Base-by-base conservation (phyloP, 1,140 invertebrate species). In the Melipona quadrifasciata region DNA sequence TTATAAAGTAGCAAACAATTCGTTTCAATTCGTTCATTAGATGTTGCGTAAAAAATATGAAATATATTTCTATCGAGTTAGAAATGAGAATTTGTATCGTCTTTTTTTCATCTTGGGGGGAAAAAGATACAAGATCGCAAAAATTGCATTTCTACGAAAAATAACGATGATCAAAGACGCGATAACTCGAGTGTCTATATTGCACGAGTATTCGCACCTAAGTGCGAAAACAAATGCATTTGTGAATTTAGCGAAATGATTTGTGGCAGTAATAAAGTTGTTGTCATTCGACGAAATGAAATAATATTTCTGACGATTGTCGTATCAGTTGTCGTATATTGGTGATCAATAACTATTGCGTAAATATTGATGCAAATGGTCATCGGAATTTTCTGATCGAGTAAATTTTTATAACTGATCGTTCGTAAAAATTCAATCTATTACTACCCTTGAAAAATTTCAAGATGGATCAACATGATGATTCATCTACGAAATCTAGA, bases 191-290 rank as follows among this genome's bases (percentile, higher is more conserved):
- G 4, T 11, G 65, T 57, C 53, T 57, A 70, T 39, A 71, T 27
- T 47, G 21, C 11, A 39, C 1, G 12, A 19, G 2, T 8, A 47
- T 39, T 77, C 34, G 11, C 74, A 27, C 34, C 47, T 65, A 47
- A 14, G n/a, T 57, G 16, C 19, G 51, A 19, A 8, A 68, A 55
- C 24, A 55, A 79, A 11, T 51, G 21, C 51, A 47, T 51, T 61
- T 64, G 75, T 64, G 64, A 58, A 77, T 67, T 53, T 53, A 65
- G n/a, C 17, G 67, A 80, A 57, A 80, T 39, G 65, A 80, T 80
- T 71, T 53, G 47, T 53, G 64, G 34, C 4, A 39, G 55, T n/a
- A 61, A 76, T 76, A 76, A 76, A 76, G 53, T 47, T 34, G 19
- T 53, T 17, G 27, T n/a, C 39, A 53, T 78, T 67, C 47, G n/a